phyloP scores from a whole-genome alignment of 2,888 invertebrate species.

The Microctonus aethiopoides region DNA sequence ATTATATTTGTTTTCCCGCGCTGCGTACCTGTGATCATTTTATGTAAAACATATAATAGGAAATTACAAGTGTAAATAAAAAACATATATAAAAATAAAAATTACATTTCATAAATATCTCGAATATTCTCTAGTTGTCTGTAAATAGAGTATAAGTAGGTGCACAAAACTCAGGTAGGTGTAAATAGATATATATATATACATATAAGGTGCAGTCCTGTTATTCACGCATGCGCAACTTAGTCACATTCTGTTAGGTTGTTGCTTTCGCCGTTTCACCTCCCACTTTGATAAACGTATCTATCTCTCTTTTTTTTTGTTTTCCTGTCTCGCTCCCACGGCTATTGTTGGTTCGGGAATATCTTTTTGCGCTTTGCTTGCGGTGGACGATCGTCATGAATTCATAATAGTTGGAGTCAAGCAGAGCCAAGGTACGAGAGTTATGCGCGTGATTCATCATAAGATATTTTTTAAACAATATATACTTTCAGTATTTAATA shows the following conservation, averaged over 20 bases:
- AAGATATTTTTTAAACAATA: not conserved
- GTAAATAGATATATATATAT: not conserved
- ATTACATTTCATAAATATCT: not conserved
- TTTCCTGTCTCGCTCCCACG: slow-evolving; percentile 11
- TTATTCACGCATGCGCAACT: slow-evolving; percentile 25
- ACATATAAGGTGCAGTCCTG: slow-evolving; percentile 13
- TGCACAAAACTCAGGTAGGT: not conserved
- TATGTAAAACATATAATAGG: not conserved
- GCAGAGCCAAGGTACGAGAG: slow-evolving; percentile 12
- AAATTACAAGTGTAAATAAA: too few species aligned
- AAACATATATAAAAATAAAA: not conserved
- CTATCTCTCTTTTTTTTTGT: not conserved
- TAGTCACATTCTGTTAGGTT: not conserved
- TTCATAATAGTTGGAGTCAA: slow-evolving; percentile 22
- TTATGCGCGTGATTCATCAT: slow-evolving; percentile 14
- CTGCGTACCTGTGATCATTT: not conserved
- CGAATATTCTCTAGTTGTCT: too few species aligned
- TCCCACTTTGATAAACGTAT: not conserved
- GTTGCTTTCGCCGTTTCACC: slow-evolving; percentile 18
- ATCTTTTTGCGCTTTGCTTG: slow-evolving; percentile 12
- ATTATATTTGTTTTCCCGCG: not conserved
- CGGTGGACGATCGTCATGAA: slow-evolving; percentile 21
- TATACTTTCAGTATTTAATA: not conserved
- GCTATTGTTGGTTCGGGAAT: slow-evolving; percentile 25
- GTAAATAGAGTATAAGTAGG: slow-evolving; percentile 6